A percentile compares a stretch with the other conserved stretches of the same genome.
phyloP scores from a whole-genome alignment of 2,888 invertebrate species.

The Steinernema hermaphroditum region DNA sequence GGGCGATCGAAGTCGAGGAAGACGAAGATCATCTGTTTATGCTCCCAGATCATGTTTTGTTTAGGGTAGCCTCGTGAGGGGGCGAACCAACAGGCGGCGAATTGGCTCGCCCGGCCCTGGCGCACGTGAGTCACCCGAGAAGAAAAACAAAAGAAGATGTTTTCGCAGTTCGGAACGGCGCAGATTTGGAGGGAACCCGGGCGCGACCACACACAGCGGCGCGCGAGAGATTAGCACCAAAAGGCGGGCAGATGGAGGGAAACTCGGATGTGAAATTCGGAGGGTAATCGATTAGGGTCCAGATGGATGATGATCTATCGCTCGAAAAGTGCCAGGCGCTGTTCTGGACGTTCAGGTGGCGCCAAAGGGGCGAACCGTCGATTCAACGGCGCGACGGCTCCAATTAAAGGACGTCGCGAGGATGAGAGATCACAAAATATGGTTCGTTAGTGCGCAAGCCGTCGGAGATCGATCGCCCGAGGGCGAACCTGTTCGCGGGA shows the following conservation, averaged over 20 bases:
- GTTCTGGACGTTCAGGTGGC: not conserved
- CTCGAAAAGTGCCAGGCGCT: not conserved
- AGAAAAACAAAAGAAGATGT: not conserved
- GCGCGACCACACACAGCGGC: constrained; percentile 2
- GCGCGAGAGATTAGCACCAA: not conserved
- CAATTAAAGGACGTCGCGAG: constrained; percentile 15
- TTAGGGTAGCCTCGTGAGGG: not conserved
- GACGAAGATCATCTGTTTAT: constrained; percentile 28
- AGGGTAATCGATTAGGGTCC: not conserved
- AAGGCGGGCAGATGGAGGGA: not conserved
- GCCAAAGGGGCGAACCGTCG: not conserved
- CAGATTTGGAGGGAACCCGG: not conserved
- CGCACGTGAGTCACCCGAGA: not conserved
- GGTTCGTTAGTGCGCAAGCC: constrained; percentile 29
- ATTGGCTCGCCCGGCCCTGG: not conserved
- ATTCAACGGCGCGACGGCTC: too few species aligned
- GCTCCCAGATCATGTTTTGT: constrained; percentile 28
- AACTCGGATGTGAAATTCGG: not conserved
- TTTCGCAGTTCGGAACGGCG: not conserved
- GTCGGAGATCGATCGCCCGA: not conserved
- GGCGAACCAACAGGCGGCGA: not conserved
- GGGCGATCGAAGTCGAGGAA: constrained; percentile 11
- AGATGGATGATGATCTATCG: not conserved
- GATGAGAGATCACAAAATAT: not conserved
- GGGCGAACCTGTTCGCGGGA: constrained; percentile 27